Percentiles rank a stretch among this genome's conserved stretches.
These are phyloP conservation scores for Podarcis cretensis DNA, from an alignment of 2,113 vertebrate species.

Conservation along the genomic window DNA sequence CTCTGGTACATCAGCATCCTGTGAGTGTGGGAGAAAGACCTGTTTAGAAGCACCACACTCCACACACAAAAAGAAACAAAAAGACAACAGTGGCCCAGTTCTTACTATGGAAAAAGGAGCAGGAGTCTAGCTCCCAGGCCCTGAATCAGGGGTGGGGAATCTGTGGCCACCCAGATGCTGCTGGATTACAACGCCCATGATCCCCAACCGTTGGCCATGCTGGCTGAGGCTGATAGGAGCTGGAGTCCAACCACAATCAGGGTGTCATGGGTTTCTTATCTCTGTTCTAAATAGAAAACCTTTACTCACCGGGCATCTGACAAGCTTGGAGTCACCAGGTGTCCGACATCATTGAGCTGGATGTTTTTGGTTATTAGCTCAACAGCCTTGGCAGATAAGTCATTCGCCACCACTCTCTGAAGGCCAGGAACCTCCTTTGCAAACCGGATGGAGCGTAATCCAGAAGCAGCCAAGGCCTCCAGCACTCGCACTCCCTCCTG, in stretches of 20 bases:
- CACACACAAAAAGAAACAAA: background rate
- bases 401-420: constrained; percentile 84
- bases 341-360: constrained; percentile 79
- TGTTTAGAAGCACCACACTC: accelerated
- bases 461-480: constrained; percentile 90
- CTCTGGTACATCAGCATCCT: constrained; percentile 88
- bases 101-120: no score
- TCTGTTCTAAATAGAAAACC: background rate
- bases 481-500: constrained; percentile 84
- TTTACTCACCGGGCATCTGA: constrained; percentile 85
- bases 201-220: background rate
- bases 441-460: constrained; percentile 91
- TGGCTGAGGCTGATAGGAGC: background rate
- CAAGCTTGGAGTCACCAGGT: constrained; percentile 83
- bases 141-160: background rate
- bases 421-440: constrained; percentile 91
- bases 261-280: background rate
- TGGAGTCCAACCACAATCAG: background rate
- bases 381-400: constrained; percentile 84
- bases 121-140: background rate
- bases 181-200: background rate
- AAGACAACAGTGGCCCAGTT: no score
- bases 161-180: background rate
- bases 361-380: constrained; percentile 84
- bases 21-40: background rate